phyloP scores from a whole-genome alignment of 2,113 vertebrate genomes.

The Caracal caracal region DNA sequence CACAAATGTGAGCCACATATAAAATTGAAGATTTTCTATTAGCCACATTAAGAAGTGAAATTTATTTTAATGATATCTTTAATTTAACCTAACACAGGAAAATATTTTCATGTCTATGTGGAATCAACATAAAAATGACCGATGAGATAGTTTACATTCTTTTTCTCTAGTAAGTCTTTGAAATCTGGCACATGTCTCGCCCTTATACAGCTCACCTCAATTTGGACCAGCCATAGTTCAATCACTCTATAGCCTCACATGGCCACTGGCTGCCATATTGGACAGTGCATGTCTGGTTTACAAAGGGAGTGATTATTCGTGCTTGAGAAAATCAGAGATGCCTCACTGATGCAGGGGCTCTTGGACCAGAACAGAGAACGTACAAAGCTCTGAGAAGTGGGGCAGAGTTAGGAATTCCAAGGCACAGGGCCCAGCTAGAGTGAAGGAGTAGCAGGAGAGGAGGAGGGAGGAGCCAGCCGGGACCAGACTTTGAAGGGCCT shows the following conservation, averaged over 20 bases:
- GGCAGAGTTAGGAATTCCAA: neutral
- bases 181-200: neutral
- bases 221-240: neutral
- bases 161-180: neutral
- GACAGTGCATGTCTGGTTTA: neutral
- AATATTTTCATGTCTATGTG: neutral
- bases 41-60: neutral
- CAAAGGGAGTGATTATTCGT: neutral
- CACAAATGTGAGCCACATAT: neutral
- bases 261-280: neutral
- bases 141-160: neutral
- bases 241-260: neutral
- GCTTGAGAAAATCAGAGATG: neutral
- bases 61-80: neutral
- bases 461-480: rapidly evolving
- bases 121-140: neutral
- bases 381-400: neutral
- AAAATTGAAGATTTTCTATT: neutral
- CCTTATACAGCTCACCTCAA: neutral
- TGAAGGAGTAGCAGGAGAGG: neutral
- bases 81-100: neutral
- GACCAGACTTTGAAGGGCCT: neutral
- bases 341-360: neutral
- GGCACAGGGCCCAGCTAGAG: neutral
- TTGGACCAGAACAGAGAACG: neutral